Evolutionary conservation across 2,797 vertebrate species (phyloP).

Genomic region (Choloepus didactylus): DNA sequence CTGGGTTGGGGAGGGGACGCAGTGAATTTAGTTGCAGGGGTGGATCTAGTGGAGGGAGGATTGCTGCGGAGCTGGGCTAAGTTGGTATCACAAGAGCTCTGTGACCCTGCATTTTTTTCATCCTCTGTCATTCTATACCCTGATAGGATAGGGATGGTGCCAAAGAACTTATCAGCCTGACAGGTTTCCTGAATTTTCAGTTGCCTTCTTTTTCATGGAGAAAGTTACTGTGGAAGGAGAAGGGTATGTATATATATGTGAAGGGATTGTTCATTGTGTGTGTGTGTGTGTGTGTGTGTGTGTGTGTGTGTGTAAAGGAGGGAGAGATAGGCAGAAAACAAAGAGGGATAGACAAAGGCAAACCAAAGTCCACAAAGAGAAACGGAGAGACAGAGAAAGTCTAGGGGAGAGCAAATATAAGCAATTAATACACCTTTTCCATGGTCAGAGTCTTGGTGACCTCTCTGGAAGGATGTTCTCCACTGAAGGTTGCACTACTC

Average conservation of each 20-base stretch:
- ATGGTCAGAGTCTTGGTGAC: not conserved
- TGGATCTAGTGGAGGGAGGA: not conserved
- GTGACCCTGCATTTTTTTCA: not conserved
- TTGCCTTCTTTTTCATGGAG: constrained; percentile 20
- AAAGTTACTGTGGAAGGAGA: constrained; percentile 1
- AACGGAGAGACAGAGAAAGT: not conserved
- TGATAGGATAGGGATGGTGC: not conserved
- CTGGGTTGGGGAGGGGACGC: not conserved
- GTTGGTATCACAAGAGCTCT: not conserved
- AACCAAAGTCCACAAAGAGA: not conserved
- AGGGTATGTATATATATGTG: not conserved
- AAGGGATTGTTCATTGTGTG: not conserved
- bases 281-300: not conserved
- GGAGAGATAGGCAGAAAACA: not conserved
- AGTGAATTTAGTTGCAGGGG: not conserved
- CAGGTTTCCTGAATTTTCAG: not conserved
- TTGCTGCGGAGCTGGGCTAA: not conserved
- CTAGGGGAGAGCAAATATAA: not conserved
- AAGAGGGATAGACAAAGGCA: not conserved
- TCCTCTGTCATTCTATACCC: not conserved
- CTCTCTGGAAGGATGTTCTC: not conserved
- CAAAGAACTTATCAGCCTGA: not conserved
- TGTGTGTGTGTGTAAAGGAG: not conserved
- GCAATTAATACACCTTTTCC: not conserved
- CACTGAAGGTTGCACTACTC: not conserved